phyloP scores from a whole-genome alignment of 2,113 vertebrate genomes.

The Oceanodroma tethys region DNA sequence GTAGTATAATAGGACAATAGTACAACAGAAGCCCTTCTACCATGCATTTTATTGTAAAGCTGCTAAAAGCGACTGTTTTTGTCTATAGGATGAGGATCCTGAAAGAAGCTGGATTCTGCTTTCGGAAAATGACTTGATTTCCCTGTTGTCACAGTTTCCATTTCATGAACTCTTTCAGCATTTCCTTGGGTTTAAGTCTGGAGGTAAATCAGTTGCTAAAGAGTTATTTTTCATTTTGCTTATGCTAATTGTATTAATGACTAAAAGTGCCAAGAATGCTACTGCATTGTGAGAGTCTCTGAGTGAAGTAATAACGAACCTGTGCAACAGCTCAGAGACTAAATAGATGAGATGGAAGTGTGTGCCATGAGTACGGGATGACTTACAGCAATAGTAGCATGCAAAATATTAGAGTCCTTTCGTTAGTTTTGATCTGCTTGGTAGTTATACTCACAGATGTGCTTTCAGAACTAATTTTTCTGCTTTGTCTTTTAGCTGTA shows the following conservation, averaged over 20 bases:
- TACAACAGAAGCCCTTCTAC: neutral
- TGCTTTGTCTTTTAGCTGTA: neutral
- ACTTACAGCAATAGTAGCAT: neutral
- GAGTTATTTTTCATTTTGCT: neutral
- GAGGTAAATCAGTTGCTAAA: conserved; percentile 71
- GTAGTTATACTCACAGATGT: neutral
- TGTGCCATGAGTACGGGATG: no score
- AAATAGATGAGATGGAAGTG: neutral
- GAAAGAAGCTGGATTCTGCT: conserved; percentile 93
- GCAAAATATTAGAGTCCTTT: neutral
- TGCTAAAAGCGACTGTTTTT: neutral
- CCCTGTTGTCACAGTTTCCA: conserved; percentile 90
- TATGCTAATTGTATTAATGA: neutral
- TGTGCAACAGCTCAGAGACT: neutral
- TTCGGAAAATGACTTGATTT: conserved; percentile 91
- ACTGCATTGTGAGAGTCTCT: neutral
- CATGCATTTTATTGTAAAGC: neutral
- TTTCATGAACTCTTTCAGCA: conserved; percentile 94
- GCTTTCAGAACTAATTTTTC: neutral
- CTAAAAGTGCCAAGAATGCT: neutral
- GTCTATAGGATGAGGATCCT: conserved; percentile 89
- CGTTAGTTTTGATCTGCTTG: neutral
- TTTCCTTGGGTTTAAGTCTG: conserved; percentile 87
- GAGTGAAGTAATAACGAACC: neutral
- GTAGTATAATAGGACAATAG: neutral